These are phyloP conservation scores for Cataglyphis albicans DNA, from an alignment of 2,888 invertebrate species.

Conservation along the genomic window DNA sequence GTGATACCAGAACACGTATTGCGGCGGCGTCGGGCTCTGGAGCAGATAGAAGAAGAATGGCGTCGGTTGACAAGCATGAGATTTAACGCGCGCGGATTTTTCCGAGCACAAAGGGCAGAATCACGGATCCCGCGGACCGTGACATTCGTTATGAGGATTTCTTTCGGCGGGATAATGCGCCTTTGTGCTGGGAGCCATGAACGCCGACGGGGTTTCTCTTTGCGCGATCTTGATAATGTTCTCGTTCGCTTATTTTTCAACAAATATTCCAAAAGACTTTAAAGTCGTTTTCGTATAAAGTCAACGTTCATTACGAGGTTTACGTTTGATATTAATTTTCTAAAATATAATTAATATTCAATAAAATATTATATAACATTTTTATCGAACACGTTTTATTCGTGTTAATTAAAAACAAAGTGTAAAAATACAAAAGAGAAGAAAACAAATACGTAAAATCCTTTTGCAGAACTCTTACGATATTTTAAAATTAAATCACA, in stretches of 20 bases:
- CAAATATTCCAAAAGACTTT: background rate
- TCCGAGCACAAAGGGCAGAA: constrained; percentile 31
- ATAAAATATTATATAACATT: background rate
- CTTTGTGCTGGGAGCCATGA: constrained; percentile 18
- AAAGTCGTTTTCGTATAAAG: background rate
- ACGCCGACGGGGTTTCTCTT: constrained; percentile 15
- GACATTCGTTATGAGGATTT: constrained; percentile 45
- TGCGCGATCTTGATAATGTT: constrained; percentile 2
- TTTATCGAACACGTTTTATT: background rate
- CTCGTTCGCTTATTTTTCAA: constrained; percentile 3
- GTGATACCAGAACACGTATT: constrained; percentile 98
- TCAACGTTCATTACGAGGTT: background rate
- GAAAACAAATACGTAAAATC: background rate
- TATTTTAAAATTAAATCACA: background rate
- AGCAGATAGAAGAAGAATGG: constrained; percentile 80
- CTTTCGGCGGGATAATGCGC: constrained; percentile 22
- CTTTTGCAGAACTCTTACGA: background rate
- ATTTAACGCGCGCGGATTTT: constrained; percentile 53
- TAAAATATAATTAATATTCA: background rate
- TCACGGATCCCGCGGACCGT: background rate
- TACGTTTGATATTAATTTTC: background rate
- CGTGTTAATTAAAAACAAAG: background rate
- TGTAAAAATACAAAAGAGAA: background rate
- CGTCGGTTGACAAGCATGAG: constrained; percentile 42
- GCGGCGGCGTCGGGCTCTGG: constrained; percentile 96